Evolutionary conservation across 2,888 invertebrate species (phyloP).

Genomic region (Ganaspis brasiliensis): DNA sequence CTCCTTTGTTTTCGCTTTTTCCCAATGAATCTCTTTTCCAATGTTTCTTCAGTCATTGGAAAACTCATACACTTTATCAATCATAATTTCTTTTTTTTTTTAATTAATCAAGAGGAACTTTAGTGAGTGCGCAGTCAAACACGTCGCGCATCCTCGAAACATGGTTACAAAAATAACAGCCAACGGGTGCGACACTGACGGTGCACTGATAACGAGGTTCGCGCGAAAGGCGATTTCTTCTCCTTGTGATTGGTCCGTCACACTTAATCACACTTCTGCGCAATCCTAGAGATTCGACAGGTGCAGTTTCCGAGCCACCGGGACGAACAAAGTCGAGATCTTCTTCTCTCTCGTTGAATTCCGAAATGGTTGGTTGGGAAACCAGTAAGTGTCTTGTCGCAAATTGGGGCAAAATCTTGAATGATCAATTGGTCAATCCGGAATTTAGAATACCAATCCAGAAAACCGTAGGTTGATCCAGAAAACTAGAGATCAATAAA

Average conservation of each 20-base stretch:
- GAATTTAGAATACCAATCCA: background rate
- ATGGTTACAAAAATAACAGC: slow-evolving; percentile 76
- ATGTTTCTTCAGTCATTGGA: slow-evolving; percentile 46
- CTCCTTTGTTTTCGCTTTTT: slow-evolving; percentile 57
- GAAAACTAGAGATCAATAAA: no score
- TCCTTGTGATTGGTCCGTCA: slow-evolving; percentile 34
- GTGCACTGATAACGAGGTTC: slow-evolving; percentile 49
- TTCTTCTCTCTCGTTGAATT: slow-evolving; percentile 44
- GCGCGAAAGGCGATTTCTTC: slow-evolving; percentile 30
- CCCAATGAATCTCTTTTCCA: slow-evolving; percentile 14
- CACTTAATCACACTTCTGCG: background rate
- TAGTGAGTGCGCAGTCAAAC: slow-evolving; percentile 64
- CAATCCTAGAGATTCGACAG: slow-evolving; percentile 13
- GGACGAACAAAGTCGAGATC: slow-evolving; percentile 35
- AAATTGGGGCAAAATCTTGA: background rate
- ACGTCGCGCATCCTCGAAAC: slow-evolving; percentile 55
- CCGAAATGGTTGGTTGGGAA: background rate
- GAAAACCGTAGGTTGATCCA: no score
- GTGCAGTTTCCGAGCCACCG: slow-evolving; percentile 35
- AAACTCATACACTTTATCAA: slow-evolving; percentile 50
- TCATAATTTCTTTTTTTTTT: slow-evolving; percentile 50
- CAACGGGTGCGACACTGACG: slow-evolving; percentile 62
- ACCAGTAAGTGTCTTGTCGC: no score
- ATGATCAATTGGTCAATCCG: background rate
- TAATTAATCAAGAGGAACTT: slow-evolving; percentile 70